Evolutionary conservation across 2,888 invertebrate species (phyloP).

Genomic region (Nysson spinosus): DNA sequence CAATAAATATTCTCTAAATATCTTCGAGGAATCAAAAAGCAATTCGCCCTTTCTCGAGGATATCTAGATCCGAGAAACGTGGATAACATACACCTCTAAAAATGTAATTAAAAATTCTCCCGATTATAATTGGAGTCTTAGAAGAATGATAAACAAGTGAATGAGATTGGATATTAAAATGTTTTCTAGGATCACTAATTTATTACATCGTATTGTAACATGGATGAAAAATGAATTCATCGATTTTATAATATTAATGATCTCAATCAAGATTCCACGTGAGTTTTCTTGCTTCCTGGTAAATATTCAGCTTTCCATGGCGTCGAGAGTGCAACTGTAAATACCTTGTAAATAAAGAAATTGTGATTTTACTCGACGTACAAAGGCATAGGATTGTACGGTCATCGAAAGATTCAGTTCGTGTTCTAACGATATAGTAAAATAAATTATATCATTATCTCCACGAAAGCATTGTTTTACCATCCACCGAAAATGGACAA

Average conservation of each 20-base stretch:
- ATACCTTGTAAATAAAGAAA: constrained; percentile 69
- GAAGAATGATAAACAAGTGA: too few species aligned
- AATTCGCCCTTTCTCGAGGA: background rate
- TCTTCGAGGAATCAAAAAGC: constrained; percentile 5
- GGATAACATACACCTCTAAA: too few species aligned
- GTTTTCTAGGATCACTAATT: too few species aligned
- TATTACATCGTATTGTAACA: too few species aligned
- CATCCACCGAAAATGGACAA: too few species aligned
- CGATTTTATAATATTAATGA: background rate
- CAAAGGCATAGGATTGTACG: constrained; percentile 67
- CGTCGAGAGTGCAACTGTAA: constrained; percentile 37
- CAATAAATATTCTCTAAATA: background rate
- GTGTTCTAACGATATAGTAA: constrained; percentile 75
- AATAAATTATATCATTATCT: constrained; percentile 74
- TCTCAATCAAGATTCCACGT: background rate
- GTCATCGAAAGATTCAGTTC: constrained; percentile 69
- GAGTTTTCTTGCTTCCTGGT: constrained; percentile 10
- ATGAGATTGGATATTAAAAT: too few species aligned
- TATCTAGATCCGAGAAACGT: background rate
- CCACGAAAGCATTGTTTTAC: constrained; percentile 36
- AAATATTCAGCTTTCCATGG: constrained; percentile 8
- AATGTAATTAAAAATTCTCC: too few species aligned
- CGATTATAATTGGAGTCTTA: too few species aligned
- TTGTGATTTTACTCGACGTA: constrained; percentile 73
- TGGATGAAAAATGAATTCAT: too few species aligned